Conservation (phyloP, 2,888 invertebrate genomes). For the Leucophenga maculata region DNA sequence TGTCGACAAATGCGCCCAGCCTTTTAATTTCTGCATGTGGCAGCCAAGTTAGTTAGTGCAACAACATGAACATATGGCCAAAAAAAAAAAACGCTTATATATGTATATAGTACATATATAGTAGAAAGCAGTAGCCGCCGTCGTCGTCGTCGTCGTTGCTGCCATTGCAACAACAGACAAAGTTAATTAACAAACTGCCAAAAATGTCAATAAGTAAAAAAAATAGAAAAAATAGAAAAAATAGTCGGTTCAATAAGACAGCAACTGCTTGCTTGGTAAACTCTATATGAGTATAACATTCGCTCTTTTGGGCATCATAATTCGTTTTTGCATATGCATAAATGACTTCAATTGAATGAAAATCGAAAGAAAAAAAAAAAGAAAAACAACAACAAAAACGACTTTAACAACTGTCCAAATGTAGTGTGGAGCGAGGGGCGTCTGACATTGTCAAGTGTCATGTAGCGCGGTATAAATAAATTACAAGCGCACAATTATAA, state of each 20-base stretch:
- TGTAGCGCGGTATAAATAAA: slow-evolving; percentile 62
- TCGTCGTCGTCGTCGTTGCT: slow-evolving; percentile 36
- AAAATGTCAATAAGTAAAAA: slow-evolving; percentile 61
- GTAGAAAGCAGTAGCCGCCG: slow-evolving; percentile 38
- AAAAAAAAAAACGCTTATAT: slow-evolving; percentile 20
- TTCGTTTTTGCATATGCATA: slow-evolving; percentile 63
- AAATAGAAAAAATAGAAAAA: slow-evolving; percentile 29
- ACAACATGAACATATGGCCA: slow-evolving; percentile 6
- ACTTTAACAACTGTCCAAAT: slow-evolving; percentile 12
- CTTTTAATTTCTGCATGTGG: slow-evolving; percentile 58
- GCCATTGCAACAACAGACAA: slow-evolving; percentile 53
- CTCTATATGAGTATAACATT: slow-evolving; percentile 7
- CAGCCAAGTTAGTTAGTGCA: slow-evolving; percentile 49
- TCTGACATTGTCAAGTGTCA: slow-evolving; percentile 59
- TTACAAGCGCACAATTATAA: slow-evolving; percentile 59
- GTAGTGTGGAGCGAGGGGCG: not conserved
- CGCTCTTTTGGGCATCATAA: slow-evolving; percentile 56
- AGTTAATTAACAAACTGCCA: slow-evolving; percentile 71
- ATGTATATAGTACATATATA: slow-evolving; percentile 13
- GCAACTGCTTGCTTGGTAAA: slow-evolving; percentile 21
- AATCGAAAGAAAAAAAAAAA: not conserved
- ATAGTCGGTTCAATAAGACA: not conserved
- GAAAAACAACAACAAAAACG: slow-evolving; percentile 11
- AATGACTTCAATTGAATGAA: not conserved
- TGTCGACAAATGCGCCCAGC: slow-evolving; percentile 56